Percentiles rank a stretch among this genome's conserved stretches.
phyloP scores from a whole-genome alignment of 2,888 invertebrate species.

The Drosophila mayaguana region DNA sequence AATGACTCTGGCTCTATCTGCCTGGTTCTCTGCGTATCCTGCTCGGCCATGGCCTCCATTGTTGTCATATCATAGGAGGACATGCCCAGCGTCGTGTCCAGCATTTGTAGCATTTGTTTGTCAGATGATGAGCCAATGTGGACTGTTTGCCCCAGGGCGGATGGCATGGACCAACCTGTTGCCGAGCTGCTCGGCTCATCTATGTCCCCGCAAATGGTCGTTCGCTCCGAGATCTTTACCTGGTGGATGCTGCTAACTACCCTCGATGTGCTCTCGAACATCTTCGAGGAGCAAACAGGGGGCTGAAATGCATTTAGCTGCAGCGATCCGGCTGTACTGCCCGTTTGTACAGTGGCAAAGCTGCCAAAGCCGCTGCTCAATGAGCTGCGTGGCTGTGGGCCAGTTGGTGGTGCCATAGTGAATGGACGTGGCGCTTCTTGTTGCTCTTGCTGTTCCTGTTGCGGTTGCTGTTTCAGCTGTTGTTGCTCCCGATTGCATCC shows the following conservation, averaged over 20 bases:
- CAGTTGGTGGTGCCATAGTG: slow-evolving; percentile 42
- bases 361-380: slow-evolving; percentile 70
- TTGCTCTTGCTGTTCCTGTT: not conserved
- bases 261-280: slow-evolving; percentile 44
- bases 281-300: slow-evolving; percentile 79
- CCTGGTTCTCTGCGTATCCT: too few relatives aligned
- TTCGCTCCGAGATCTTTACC: slow-evolving; percentile 74
- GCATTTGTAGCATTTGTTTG: slow-evolving; percentile 21
- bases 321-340: slow-evolving; percentile 40
- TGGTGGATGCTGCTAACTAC: slow-evolving; percentile 1
- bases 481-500: not conserved
- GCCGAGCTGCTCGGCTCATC: slow-evolving; percentile 41
- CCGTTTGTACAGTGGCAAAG: slow-evolving; percentile 35
- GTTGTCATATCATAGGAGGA: slow-evolving; percentile 76
- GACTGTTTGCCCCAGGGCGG: not conserved
- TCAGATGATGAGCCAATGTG: not conserved
- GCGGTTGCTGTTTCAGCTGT: not conserved
- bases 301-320: slow-evolving; percentile 71
- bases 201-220: slow-evolving; percentile 74
- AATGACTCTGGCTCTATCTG: not conserved
- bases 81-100: slow-evolving; percentile 83
- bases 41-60: slow-evolving; percentile 10
- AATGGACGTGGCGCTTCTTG: not conserved
- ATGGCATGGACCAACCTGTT: slow-evolving; percentile 10
- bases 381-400: slow-evolving; percentile 71